Conservation (phyloP, 2,888 invertebrate species). For the Biston betularia region DNA sequence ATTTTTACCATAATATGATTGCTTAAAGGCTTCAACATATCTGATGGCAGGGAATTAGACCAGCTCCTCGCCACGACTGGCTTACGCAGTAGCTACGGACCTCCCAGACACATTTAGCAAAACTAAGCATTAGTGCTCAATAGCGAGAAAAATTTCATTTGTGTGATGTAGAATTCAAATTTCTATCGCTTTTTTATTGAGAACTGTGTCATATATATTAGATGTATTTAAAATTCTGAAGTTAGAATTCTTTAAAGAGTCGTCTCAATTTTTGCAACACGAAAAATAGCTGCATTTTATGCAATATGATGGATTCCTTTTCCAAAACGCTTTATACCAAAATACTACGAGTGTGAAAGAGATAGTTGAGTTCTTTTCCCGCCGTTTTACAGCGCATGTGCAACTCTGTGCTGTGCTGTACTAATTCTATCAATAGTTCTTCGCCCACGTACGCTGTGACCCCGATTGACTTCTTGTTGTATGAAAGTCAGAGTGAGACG, state of each 20-base stretch:
- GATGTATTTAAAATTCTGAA: constrained; percentile 1
- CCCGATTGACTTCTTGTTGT: constrained; percentile 19
- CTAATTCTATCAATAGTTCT: constrained; percentile 28
- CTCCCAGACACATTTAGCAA: constrained; percentile 49
- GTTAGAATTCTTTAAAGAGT: background rate
- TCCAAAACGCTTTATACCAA: constrained; percentile 22
- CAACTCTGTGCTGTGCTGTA: constrained; percentile 8
- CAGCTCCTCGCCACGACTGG: constrained; percentile 79
- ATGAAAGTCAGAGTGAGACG: constrained; percentile 15
- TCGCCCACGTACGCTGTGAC: constrained; percentile 14
- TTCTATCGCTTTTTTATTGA: constrained; percentile 26
- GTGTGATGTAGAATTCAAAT: constrained; percentile 68
- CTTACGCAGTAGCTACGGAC: constrained; percentile 83
- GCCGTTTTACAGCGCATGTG: constrained; percentile 34
- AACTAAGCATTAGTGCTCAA: constrained; percentile 47
- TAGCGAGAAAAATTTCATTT: constrained; percentile 56
- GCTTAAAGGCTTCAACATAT: constrained; percentile 75
- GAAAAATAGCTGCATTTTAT: background rate
- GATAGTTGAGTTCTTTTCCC: constrained; percentile 34
- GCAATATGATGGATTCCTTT: background rate
- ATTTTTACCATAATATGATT: constrained; percentile 76
- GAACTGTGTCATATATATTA: background rate
- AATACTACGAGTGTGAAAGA: constrained; percentile 35
- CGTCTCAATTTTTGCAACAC: background rate
- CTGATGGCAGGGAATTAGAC: constrained; percentile 77